Evolutionary conservation across 1,140 invertebrate species (phyloP), one percentile per base, ranked within the genome.

Genomic region (Helicoverpa armigera): DNA sequence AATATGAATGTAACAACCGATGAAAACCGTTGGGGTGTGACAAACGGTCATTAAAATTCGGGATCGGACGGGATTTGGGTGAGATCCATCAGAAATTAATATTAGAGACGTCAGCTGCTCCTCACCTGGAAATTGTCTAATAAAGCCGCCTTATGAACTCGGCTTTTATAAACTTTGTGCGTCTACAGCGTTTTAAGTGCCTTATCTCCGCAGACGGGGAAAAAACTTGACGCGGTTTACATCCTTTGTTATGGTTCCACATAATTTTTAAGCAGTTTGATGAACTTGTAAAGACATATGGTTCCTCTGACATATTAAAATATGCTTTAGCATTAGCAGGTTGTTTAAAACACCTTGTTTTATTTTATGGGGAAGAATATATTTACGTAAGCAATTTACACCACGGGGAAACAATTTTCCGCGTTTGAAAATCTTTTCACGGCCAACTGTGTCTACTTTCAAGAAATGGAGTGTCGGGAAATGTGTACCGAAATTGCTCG

Each of bases 111-210:
- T 86, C 91, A 91, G 88, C 87, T 91, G 89, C 69, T 87, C 82
- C 83, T 87, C 89, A 93, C 90, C 90, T 90, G 89, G 82, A 85
- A 88, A 90, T 93, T 85, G 80, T 87, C 87, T 89, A 91, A 90
- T 92, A 92, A 90, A 91, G 89, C 86, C 86, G 87, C 86, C 88
- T 91, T 91, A 90, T 92, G 86, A 91, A 92, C 89, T 92, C 86
- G 53, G 85, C 86, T 89, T 88, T 90, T 91, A 91, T 86, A 91
- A 90, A 91, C 82, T 91, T 92, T 87, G 84, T 76, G 83, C 88
- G 79, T 80, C 78, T 80, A 85, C 82, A 80, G 78, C 75, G 83
- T 75, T 75, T 84, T 83, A 82, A 82, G 83, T 81, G 82, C 74
- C 83, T 81, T 72, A 82, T 81, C 74, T 67, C 70, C 13, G 51